Conservation (phyloP, 2,113 vertebrate species). For the Xiphophorus couchianus region DNA sequence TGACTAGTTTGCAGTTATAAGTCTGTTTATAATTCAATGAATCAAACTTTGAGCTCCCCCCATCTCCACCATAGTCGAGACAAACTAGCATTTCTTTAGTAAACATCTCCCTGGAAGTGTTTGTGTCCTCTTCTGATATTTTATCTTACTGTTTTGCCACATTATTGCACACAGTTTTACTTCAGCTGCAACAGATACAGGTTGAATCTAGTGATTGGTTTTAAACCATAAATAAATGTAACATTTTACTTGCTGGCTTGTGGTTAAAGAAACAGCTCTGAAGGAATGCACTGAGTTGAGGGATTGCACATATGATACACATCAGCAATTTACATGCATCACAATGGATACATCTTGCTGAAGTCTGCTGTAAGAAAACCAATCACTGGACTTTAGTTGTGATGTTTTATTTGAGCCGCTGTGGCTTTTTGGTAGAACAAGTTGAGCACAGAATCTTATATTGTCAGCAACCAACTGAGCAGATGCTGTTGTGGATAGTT, state of each 20-base stretch:
- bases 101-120: conserved; percentile 45
- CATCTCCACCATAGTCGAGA: conserved; percentile 6
- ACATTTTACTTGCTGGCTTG: neutral
- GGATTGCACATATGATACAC: neutral
- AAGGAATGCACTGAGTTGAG: neutral
- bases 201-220: neutral
- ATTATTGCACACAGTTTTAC: neutral
- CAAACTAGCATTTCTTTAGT: conserved; percentile 22
- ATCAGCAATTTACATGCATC: neutral
- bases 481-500: no score
- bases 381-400: neutral
- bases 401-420: neutral
- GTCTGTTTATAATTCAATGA: conserved; percentile 22
- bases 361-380: neutral
- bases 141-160: neutral
- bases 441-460: neutral
- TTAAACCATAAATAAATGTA: neutral
- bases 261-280: neutral
- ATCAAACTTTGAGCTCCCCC: conserved; percentile 41
- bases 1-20: conserved; percentile 47
- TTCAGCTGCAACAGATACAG: neutral
- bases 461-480: no score
- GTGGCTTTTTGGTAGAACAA: neutral
- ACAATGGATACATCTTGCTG: neutral
- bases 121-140: conserved; percentile 27